Base-by-base conservation (phyloP, 2,888 invertebrate species). In the Rhyacophila evoluta region DNA sequence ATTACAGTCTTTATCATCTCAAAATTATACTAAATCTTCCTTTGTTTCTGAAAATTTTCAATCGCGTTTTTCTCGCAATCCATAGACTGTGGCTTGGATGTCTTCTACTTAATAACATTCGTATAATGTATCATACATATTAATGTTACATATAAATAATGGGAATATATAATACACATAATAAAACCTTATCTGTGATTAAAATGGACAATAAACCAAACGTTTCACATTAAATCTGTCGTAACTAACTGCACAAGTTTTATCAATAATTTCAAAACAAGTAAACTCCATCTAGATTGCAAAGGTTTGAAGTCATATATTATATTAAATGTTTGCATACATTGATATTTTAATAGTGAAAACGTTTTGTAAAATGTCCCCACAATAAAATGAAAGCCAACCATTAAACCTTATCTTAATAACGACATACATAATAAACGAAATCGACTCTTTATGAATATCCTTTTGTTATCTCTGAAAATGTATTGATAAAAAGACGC, bases 371-470 rank as follows among this genome's bases (percentile, higher is more conserved):
- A 72, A 72, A 71, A 72, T 33, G 37, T 39, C 74, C 71, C 68
- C 67, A 74, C 73, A 69, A 70, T 36, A 78, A 77, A 72, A 72
- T 72, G 38, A 78, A 28, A 27, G 25, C 37, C 70, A 67, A 27
- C 37, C 70, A 67, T 75, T 72, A 2, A 28, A 33, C 68, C 15
- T 79, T 79, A 79, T 79, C 79, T 79, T 72, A 79, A 79, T 75
- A 73, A 68, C 75, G 75, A 72, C 41, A 79, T 75, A 74, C 41
- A 39, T 38, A 75, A 79, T 79, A 79, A 79, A 79, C 75, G 70
- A 75, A 75, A 79, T 73, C 72, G 36, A 25, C 36, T 72, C 19
- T 74, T 78, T 74, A 77, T 68, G 12, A 72, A 36, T 33, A 67
- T 70, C 74, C 71, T 29, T 74, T 71, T 78, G 74, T 75, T 78